Evolutionary conservation across 2,888 invertebrate species (phyloP), one percentile per base, ranked within the genome.

Genomic region (Alloplasta piceator): DNA sequence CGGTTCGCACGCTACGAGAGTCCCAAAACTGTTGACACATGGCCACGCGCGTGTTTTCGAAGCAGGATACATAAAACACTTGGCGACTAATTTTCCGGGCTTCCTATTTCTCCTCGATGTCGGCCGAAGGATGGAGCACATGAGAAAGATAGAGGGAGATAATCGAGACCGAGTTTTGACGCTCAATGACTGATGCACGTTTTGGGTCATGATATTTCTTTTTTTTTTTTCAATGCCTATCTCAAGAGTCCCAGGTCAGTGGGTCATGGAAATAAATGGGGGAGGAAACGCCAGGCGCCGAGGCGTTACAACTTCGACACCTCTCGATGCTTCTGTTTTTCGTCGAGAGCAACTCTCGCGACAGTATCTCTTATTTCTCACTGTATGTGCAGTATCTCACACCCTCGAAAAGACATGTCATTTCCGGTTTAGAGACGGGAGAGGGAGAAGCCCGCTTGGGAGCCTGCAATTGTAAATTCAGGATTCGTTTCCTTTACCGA

Each of bases 41-140:
- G 75, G 75, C 75, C 68, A 68, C 75, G 75, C 75, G 75, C 67
- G 67, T 75, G 83, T 77, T 82, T 76, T 61, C 72, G 56, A 55
- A 64, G 46, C 86, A 82, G 90, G 90, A 90, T 88, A 85, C 88
- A 89, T 90, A 91, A 90, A 90, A 88, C 89, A 88, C 87, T 89
- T 90, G 87, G 87, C 88, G 84, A 82, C 88, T 89, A 89, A 90
- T 90, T 89, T 90, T 87, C 87, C 86, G 84, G 86, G 85, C 86
- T 83, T 85, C 84, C 81, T 75, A 74, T 82, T 66, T 71, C 78
- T 66, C 3, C 26, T 26, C 26, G 41, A 41, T 16, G 16, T 76
- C 9, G 52, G 70, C 56, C 39, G 63, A 41, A 46, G 66, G 41
- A 55, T 43, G 55, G 16, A 52, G 55, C 38, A 61, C 55, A 56